phyloP scores from a whole-genome alignment of 2,888 invertebrate genomes.

The Hirtodrosophila duncani region DNA sequence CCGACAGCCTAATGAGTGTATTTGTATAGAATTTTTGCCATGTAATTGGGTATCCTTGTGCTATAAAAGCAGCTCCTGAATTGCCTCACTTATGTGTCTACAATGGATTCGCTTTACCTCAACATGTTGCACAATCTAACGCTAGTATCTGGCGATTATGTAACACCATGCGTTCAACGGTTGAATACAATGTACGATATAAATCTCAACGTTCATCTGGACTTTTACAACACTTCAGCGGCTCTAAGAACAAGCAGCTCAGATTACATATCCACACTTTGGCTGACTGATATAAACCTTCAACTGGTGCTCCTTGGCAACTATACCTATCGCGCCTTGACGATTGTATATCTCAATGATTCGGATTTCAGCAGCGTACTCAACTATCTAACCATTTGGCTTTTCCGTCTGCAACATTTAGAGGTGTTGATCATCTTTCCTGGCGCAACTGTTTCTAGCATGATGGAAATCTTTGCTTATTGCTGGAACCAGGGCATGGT shows the following conservation, averaged over 20 bases:
- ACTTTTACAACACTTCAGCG: slow-evolving; percentile 25
- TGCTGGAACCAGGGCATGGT: slow-evolving; percentile 55
- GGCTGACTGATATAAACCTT: slow-evolving; percentile 8
- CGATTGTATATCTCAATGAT: slow-evolving; percentile 41
- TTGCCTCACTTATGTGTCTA: neutral
- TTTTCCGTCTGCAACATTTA: slow-evolving; percentile 50
- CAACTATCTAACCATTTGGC: slow-evolving; percentile 39
- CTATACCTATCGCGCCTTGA: slow-evolving; percentile 41
- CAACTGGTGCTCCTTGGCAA: slow-evolving; percentile 39
- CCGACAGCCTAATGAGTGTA: too few relatives aligned
- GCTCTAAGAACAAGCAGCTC: slow-evolving; percentile 2
- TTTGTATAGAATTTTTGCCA: too few relatives aligned
- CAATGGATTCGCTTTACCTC: slow-evolving; percentile 43
- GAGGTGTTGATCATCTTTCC: slow-evolving; percentile 44
- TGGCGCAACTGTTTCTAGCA: slow-evolving; percentile 8
- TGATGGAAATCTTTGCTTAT: slow-evolving; percentile 34
- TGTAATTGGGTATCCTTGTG: too few relatives aligned
- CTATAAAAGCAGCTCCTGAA: slow-evolving; percentile 36
- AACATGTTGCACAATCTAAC: slow-evolving; percentile 42
- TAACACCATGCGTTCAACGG: slow-evolving; percentile 28
- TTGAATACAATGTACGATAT: slow-evolving; percentile 37
- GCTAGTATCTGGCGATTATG: slow-evolving; percentile 18
- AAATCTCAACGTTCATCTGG: slow-evolving; percentile 46
- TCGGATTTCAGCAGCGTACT: neutral
- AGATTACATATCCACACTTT: slow-evolving; percentile 19